Evolutionary conservation across 2,113 vertebrate genomes (phyloP), one percentile per base, ranked within the genome.

Genomic region (Orthochromis malagaraziensis): DNA sequence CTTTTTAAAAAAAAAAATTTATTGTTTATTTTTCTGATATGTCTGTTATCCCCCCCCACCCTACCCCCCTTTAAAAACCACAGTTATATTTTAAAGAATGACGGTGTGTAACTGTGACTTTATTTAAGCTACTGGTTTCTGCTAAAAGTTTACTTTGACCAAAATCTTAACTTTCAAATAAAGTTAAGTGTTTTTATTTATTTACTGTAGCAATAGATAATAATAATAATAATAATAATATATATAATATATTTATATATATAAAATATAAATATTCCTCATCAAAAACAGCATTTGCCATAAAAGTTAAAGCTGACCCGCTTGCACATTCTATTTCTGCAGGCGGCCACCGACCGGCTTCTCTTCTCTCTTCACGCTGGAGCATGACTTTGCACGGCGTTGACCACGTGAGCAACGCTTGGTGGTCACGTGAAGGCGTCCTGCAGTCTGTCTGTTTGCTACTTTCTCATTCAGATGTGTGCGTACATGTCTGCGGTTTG

Each of bases 151-250:
- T 42, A 24, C 7, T 42, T 16, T 42, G n/a, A 40, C 60, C n/a
- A 70, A 3, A 63, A 63, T 33, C 58, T 19, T 63, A 33, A 33
- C 16, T 33, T 63, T 33, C 58, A 1, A 60, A 60, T 40, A 70
- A 42, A 70, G 35, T 40, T 42, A 14, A 16, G 21, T 26, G 68
- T 40, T 17, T 1, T 70, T 26, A 68, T 21, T 40, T 68, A 73
- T 17, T 45, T 73, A 10, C 21, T 73, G 21, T 24, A 45, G 19
- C 21, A 73, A 24, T 42, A 40, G 5, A 14, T 21, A 51, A 51
- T 0, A 51, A 19, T 0, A 19, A 49, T 1, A 49, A 17, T 0
- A 19, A 17, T 0, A 29, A 5, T 0, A 31, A 17, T 21, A 53
- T 53, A 51, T 19, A 21, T 47, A 7, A 47, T 47, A 7, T 13